These are phyloP conservation scores for Hypolimnas misippus DNA, from an alignment of 2,888 invertebrate species.

Conservation along the genomic window DNA sequence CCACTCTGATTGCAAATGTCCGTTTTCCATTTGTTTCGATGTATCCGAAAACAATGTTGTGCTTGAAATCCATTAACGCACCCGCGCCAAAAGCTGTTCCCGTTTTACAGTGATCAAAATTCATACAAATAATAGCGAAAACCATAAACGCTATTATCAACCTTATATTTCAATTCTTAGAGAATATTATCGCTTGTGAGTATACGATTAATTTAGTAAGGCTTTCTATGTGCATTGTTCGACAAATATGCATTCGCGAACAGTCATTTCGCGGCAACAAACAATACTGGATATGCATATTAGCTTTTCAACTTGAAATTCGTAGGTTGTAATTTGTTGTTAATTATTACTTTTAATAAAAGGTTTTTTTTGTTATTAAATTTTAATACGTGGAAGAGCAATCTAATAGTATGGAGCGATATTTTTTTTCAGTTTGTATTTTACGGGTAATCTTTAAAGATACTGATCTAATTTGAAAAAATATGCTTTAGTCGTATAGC, in stretches of 20 bases:
- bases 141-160: conserved; percentile 11
- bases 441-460: too few relatives aligned
- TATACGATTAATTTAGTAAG: neutral
- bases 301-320: conserved; percentile 46
- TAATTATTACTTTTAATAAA: too few relatives aligned
- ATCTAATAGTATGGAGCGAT: too few relatives aligned
- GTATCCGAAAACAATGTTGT: conserved; percentile 73
- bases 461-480: too few relatives aligned
- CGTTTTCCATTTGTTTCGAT: conserved; percentile 61
- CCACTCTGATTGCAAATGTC: conserved; percentile 56
- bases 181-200: conserved; percentile 10
- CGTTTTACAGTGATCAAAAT: conserved; percentile 50
- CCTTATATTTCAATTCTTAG: neutral
- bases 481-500: too few relatives aligned
- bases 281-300: conserved; percentile 49
- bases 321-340: conserved; percentile 28
- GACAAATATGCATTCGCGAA: conserved; percentile 60
- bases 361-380: too few relatives aligned
- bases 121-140: conserved; percentile 3
- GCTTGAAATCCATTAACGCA: conserved; percentile 73
- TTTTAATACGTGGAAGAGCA: too few relatives aligned
- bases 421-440: too few relatives aligned
- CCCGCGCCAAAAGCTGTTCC: conserved; percentile 58
- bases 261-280: conserved; percentile 54
- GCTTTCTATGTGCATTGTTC: conserved; percentile 26